A percentile compares a stretch with the other conserved stretches of the same genome.
Conservation (phyloP, 2,113 vertebrate species). For the Lichenostomus cassidix region DNA sequence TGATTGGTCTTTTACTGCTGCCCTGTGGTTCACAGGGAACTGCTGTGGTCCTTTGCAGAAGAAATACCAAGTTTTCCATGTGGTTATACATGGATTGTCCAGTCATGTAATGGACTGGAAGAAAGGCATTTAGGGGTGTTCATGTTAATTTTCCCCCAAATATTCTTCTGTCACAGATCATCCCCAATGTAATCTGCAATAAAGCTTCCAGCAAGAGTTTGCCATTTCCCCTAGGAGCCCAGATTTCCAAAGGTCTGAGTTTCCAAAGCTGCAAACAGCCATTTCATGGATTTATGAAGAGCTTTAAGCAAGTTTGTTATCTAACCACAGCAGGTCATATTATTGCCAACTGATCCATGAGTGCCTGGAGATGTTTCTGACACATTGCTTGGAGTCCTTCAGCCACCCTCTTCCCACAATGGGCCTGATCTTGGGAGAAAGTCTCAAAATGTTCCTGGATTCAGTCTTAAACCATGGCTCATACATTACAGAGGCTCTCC, state of each 20-base stretch:
- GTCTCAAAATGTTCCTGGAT: background rate
- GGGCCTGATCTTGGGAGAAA: background rate
- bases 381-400: background rate
- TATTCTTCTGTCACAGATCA: background rate
- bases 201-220: background rate
- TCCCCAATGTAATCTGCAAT: background rate
- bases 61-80: background rate
- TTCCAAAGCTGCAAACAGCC: background rate
- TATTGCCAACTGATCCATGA: background rate
- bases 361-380: background rate
- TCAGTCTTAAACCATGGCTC: background rate
- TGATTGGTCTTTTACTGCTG: background rate
- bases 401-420: background rate
- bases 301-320: background rate
- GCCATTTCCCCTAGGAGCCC: background rate
- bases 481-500: background rate
- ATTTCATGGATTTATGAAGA: background rate
- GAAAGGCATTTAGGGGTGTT: background rate
- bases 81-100: background rate
- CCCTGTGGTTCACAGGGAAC: background rate
- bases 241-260: background rate
- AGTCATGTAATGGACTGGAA: background rate
- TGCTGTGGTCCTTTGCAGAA: background rate
- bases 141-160: background rate
- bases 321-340: too few relatives aligned